Evolutionary conservation across 2,113 vertebrate species (phyloP), one percentile per base, ranked within the genome.

Genomic region (Neogobius melanostomus): DNA sequence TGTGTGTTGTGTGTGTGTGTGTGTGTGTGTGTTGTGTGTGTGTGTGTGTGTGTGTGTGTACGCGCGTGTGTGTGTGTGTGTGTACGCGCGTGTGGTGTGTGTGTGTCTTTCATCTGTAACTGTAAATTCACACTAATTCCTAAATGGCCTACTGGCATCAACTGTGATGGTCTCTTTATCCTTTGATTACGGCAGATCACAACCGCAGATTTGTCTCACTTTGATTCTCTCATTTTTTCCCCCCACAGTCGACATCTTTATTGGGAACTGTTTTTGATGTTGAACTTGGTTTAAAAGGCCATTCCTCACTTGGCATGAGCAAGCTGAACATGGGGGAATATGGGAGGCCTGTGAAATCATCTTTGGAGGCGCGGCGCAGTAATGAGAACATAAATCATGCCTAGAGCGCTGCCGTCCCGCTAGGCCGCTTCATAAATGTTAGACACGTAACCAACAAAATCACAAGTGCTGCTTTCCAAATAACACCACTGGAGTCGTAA

Each of bases 381-480:
- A 91, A 91, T 89, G 85, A 91, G 83, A 77, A 88, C 88, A 91
- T 92, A 89, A 89, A 91, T 93, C 88, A 88, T 44, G 68, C 65
- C 75, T 62, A 17, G 67, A 81, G 81, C 81, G 66, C 57, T 54
- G 52, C 63, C 64, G 63, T 71, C 79, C 79, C 80, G 71, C 50
- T 62, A 69, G 70, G 59, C 66, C 11, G 68, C 85, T 71, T 74
- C 65, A 74, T 80, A 74, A 75, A 79, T 57, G 75, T 79, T 78
- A 74, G 7, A 57, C 51, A 59, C 62, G 68, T 66, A 45, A 71
- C 73, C 54, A 82, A 77, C 74, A 75, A 66, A 71, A 78, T 66
- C 75, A 69, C 66, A 82, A 73, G 72, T 10, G 67, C 63, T 71
- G 44, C 7, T 54, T 28, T 54, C 65, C 56, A 6, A 12, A 81